Percentiles rank a stretch among this genome's conserved stretches.
phyloP scores from a whole-genome alignment of 2,888 invertebrate genomes.

The Caenorhabditis auriculariae region DNA sequence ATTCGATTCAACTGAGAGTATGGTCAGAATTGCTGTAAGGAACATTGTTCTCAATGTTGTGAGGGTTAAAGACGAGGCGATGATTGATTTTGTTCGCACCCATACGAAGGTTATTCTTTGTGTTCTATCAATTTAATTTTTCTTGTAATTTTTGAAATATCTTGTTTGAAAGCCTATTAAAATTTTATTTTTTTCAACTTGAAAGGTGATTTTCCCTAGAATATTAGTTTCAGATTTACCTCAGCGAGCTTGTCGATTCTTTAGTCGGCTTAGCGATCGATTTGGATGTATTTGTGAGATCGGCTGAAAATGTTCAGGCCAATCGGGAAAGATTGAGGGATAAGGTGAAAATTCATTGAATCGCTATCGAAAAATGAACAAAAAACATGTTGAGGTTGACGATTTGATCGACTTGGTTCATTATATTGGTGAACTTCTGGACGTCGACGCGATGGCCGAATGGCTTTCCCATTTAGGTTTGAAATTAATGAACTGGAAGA shows the following conservation, averaged over 20 bases:
- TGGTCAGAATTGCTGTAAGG: conserved; percentile 94
- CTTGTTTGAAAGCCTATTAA: too few relatives aligned
- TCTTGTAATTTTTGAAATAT: too few relatives aligned
- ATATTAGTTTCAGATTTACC: conserved; percentile 83
- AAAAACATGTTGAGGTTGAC: conserved; percentile 70
- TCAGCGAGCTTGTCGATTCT: conserved; percentile 97
- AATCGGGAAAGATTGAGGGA: conserved; percentile 55
- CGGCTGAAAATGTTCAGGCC: conserved; percentile 83
- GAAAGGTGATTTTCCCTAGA: too few relatives aligned
- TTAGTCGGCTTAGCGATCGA: conserved; percentile 96
- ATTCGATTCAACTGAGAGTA: conserved; percentile 96
- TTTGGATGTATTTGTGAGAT: conserved; percentile 85
- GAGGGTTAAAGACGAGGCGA: conserved; percentile 64
- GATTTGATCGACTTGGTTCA: conserved; percentile 74
- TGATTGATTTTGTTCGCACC: conserved; percentile 49
- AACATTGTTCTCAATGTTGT: conserved; percentile 97
- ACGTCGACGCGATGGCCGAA: conserved; percentile 34
- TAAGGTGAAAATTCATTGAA: conserved; percentile 36
- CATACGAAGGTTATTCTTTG: conserved; percentile 34
- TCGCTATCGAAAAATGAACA: neutral
- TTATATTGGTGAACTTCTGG: conserved; percentile 42
- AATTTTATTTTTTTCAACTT: too few relatives aligned
- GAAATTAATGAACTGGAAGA: conserved; percentile 3
- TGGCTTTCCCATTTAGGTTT: conserved; percentile 19
- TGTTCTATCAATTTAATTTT: neutral